Evolutionary conservation across 1,140 invertebrate species (phyloP).

Genomic region (Heliconius melpomene): DNA sequence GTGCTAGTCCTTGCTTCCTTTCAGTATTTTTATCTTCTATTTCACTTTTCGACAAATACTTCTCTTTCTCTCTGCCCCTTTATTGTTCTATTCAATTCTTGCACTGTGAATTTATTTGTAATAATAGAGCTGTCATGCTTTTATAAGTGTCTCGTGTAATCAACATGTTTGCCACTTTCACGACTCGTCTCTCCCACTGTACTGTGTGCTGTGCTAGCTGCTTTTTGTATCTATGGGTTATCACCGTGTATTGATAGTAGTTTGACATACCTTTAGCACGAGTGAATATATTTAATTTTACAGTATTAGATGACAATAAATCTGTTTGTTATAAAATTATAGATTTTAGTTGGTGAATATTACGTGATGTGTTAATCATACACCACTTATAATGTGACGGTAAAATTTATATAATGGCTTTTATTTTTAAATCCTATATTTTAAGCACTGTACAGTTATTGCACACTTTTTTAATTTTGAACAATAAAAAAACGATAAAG

Average conservation of each 20-base stretch:
- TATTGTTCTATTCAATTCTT: slow-evolving; percentile 64
- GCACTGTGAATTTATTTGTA: slow-evolving; percentile 73
- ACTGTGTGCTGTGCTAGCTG: slow-evolving; percentile 81
- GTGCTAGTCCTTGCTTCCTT: slow-evolving; percentile 35
- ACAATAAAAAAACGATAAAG: not conserved
- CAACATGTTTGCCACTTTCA: slow-evolving; percentile 79
- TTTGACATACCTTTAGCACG: slow-evolving; percentile 67
- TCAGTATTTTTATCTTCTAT: slow-evolving; percentile 41
- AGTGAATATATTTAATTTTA: slow-evolving; percentile 38
- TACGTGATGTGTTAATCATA: slow-evolving; percentile 16
- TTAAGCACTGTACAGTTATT: slow-evolving; percentile 72
- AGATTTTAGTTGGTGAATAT: slow-evolving; percentile 7
- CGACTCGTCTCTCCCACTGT: slow-evolving; percentile 80
- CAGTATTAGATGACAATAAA: slow-evolving; percentile 30
- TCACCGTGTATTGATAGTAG: slow-evolving; percentile 75
- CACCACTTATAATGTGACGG: slow-evolving; percentile 37
- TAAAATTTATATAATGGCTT: slow-evolving; percentile 39
- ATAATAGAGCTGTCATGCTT: slow-evolving; percentile 82
- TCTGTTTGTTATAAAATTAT: slow-evolving; percentile 32
- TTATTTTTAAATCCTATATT: slow-evolving; percentile 58
- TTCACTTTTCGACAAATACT: slow-evolving; percentile 30
- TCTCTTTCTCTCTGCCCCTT: slow-evolving; percentile 70
- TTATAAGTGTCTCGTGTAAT: slow-evolving; percentile 78
- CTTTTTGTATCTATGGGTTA: slow-evolving; percentile 81
- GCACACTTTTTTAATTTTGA: slow-evolving; percentile 50